These are phyloP conservation scores for Motacilla alba DNA, from an alignment of 2,113 vertebrate genomes.

Conservation along the genomic window DNA sequence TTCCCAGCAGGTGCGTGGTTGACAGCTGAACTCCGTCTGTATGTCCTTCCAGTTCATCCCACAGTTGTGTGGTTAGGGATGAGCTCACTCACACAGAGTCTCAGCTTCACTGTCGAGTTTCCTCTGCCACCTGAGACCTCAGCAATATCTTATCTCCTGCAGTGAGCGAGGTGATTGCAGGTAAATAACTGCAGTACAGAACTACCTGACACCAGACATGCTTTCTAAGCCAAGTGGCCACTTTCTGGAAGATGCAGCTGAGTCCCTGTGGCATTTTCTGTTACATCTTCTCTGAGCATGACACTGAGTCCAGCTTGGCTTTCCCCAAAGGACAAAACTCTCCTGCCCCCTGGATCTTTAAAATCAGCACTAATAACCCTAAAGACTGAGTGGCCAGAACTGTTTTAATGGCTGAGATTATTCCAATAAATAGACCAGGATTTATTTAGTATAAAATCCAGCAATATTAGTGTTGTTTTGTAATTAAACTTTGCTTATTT, in stretches of 20 bases:
- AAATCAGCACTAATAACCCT: background rate
- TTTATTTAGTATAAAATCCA: background rate
- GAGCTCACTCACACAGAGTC: accelerated
- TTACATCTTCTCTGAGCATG: accelerated
- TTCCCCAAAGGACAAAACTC: background rate
- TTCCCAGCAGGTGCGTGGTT: background rate
- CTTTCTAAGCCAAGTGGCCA: background rate
- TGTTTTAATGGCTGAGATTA: background rate
- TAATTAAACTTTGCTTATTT: background rate
- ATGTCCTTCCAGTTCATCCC: background rate
- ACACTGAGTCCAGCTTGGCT: background rate
- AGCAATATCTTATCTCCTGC: background rate
- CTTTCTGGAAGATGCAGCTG: background rate
- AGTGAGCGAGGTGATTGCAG: background rate
- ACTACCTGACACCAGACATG: background rate
- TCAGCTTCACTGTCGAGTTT: background rate
- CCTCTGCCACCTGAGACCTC: accelerated
- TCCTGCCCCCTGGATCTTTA: background rate
- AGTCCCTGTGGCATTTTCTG: background rate
- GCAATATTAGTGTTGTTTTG: background rate
- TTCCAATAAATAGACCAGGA: background rate
- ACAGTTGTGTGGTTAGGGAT: accelerated
- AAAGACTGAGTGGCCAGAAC: background rate
- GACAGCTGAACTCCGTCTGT: background rate
- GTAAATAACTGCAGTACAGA: background rate